These are phyloP conservation scores for Cistogaster globosa DNA, from an alignment of 2,888 invertebrate genomes.

Conservation along the genomic window DNA sequence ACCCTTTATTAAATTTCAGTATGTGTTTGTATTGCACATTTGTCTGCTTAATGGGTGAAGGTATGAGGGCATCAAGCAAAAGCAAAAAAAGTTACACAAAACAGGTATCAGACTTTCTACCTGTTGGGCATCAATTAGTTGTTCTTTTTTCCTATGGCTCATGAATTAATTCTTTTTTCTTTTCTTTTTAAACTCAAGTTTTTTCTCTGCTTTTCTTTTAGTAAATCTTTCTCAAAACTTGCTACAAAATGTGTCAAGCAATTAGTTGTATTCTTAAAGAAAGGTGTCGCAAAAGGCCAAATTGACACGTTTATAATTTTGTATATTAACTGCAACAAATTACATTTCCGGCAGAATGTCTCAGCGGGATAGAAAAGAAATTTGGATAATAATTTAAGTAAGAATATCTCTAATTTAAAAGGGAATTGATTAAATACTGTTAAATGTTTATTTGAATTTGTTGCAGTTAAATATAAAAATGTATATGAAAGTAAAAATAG, in stretches of 20 bases:
- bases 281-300: constrained; percentile 7
- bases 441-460: too few relatives aligned
- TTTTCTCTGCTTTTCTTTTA: neutral
- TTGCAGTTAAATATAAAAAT: too few relatives aligned
- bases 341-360: constrained; percentile 1
- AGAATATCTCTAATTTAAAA: neutral
- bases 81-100: neutral
- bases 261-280: constrained; percentile 22
- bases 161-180: neutral
- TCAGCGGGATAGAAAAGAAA: neutral
- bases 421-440: neutral
- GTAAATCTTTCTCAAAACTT: constrained; percentile 2
- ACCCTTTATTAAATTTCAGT: neutral
- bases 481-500: too few relatives aligned
- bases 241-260: constrained; percentile 13
- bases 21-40: neutral
- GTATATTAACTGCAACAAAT: constrained; percentile 1
- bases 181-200: neutral
- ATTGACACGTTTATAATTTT: constrained; percentile 22
- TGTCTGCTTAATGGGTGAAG: too few relatives aligned
- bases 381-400: neutral
- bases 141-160: neutral
- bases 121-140: constrained; percentile 39
- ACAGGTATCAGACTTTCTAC: constrained; percentile 60
- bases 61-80: too few relatives aligned